A percentile compares a stretch with the other conserved stretches of the same genome.
phyloP scores from a whole-genome alignment of 1,140 invertebrate species.

The Brachystomella parvula region DNA sequence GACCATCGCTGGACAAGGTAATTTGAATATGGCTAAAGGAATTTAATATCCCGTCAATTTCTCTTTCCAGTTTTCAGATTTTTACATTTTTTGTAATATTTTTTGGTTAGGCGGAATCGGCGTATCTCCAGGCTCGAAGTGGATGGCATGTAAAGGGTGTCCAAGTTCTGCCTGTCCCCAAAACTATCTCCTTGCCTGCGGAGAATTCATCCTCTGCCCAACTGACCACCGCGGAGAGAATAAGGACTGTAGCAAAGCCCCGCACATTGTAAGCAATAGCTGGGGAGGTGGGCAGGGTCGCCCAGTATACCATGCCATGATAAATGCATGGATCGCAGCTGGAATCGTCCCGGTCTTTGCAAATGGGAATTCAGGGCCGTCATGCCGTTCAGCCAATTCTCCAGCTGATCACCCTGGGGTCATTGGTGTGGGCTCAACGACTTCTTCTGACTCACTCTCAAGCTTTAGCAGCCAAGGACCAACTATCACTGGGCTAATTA shows the following conservation, averaged over 20 bases:
- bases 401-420: constrained; percentile 18
- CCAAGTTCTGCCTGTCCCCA: neutral
- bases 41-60: no score
- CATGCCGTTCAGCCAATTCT: constrained; percentile 7
- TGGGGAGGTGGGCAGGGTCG: constrained; percentile 22
- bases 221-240: neutral
- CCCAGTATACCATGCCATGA: constrained; percentile 10
- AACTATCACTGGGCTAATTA: neutral
- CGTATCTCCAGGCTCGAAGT: neutral
- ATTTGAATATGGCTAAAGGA: no score
- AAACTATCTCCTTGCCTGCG: neutral
- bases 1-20: no score
- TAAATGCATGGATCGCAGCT: constrained; percentile 12
- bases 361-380: constrained; percentile 12
- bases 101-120: neutral
- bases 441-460: neutral
- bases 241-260: neutral
- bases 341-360: constrained; percentile 27
- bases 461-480: constrained; percentile 20
- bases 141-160: constrained; percentile 11
- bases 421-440: constrained; percentile 17
- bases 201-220: constrained; percentile 1
- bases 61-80: no score
- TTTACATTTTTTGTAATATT: no score
- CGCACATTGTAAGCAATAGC: constrained; percentile 17